Percentiles rank a stretch among this genome's conserved stretches.
These are phyloP conservation scores for Pocillopora verrucosa DNA, from an alignment of 64 coral and sea anemone species.

Conservation along the genomic window DNA sequence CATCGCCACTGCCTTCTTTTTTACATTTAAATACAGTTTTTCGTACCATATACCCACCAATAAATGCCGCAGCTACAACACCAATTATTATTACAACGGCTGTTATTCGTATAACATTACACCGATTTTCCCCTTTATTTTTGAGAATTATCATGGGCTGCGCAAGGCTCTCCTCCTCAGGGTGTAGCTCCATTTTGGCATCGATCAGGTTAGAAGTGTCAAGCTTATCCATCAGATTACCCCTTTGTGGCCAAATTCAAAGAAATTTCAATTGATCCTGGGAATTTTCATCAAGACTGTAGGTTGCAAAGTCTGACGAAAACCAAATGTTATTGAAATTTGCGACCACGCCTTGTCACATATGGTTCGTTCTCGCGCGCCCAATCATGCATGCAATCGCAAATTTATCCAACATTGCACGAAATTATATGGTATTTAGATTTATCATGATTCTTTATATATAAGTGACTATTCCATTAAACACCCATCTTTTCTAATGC, in stretches of 20 bases:
- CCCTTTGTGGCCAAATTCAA: slow-evolving; percentile 17
- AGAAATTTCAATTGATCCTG: slow-evolving; percentile 17
- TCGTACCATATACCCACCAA: slow-evolving; percentile 78
- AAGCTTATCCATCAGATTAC: slow-evolving; percentile 12
- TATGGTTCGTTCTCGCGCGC: neutral
- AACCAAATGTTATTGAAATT: neutral
- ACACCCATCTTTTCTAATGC: no score
- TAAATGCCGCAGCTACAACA: slow-evolving; percentile 64
- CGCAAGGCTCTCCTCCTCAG: slow-evolving; percentile 52
- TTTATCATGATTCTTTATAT: no score
- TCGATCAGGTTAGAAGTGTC: slow-evolving; percentile 62
- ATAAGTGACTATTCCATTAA: no score
- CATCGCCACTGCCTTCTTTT: slow-evolving; percentile 19
- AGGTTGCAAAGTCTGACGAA: neutral
- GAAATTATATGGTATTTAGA: neutral
- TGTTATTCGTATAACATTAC: slow-evolving; percentile 23
- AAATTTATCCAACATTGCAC: neutral
- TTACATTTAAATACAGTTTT: slow-evolving; percentile 56
- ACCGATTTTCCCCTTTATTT: slow-evolving; percentile 16
- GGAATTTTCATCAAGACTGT: neutral
- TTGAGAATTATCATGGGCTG: slow-evolving; percentile 46
- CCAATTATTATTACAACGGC: slow-evolving; percentile 53
- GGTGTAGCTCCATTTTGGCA: slow-evolving; percentile 88
- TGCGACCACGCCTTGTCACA: slow-evolving; percentile 15
- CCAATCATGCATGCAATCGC: neutral